These are phyloP conservation scores for Polyploca ridens DNA, from an alignment of 2,888 invertebrate species.

Conservation along the genomic window DNA sequence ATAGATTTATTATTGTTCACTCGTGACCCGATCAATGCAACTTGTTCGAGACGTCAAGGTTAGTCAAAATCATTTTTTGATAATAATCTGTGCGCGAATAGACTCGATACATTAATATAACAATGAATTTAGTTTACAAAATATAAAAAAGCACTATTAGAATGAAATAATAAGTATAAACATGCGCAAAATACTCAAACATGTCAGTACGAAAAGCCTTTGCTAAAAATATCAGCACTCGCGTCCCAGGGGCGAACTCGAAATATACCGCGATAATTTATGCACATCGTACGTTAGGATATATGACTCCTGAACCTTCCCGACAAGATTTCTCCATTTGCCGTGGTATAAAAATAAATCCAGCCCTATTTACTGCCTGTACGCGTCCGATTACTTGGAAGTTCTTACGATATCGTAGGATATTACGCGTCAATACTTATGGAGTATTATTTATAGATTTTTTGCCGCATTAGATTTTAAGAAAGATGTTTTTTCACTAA, in stretches of 20 bases:
- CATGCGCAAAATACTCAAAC: neutral
- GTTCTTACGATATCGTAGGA: neutral
- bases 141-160: too few species aligned
- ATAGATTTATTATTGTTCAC: too few species aligned
- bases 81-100: too few species aligned
- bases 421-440: neutral
- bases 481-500: too few species aligned
- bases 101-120: too few species aligned
- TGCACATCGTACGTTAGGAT: constrained; percentile 5
- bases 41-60: too few species aligned
- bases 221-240: neutral
- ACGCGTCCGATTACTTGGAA: neutral
- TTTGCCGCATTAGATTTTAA: too few species aligned
- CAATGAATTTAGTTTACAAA: too few species aligned
- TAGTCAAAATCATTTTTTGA: too few species aligned
- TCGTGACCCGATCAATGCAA: too few species aligned
- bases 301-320: constrained; percentile 2
- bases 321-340: constrained; percentile 1
- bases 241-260: neutral
- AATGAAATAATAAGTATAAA: too few species aligned
- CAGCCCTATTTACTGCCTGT: neutral
- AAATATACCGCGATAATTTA: constrained; percentile 1
- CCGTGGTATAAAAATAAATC: neutral
- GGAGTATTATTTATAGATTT: neutral
- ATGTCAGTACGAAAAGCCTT: neutral